Percentiles rank a stretch among this genome's conserved stretches.
phyloP scores from a whole-genome alignment of 2,888 invertebrate species.

The Drosophila multiciliata region DNA sequence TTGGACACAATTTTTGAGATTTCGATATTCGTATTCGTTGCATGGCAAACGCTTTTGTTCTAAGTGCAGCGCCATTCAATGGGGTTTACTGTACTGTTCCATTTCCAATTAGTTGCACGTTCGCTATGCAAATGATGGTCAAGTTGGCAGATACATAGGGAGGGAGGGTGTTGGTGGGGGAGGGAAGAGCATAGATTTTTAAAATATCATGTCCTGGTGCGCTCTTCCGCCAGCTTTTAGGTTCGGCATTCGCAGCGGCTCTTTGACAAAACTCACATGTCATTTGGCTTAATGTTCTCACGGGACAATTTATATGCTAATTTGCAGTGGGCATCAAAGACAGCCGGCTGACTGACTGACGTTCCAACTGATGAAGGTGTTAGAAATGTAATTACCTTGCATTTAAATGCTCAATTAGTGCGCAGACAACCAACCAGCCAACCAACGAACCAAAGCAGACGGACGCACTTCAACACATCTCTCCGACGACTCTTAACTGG shows the following conservation, averaged over 20 bases:
- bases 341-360: slow-evolving; percentile 64
- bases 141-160: background rate
- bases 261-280: slow-evolving; percentile 79
- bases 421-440: slow-evolving; percentile 53
- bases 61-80: slow-evolving; percentile 47
- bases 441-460: slow-evolving; percentile 13
- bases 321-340: slow-evolving; percentile 78
- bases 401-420: slow-evolving; percentile 82
- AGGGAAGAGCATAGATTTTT: slow-evolving; percentile 43
- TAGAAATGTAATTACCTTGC: slow-evolving; percentile 78
- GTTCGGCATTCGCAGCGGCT: slow-evolving; percentile 53
- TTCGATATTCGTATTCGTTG: slow-evolving; percentile 12
- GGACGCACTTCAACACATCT: slow-evolving; percentile 17
- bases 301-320: slow-evolving; percentile 82
- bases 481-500: slow-evolving; percentile 5
- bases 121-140: slow-evolving; percentile 74
- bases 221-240: slow-evolving; percentile 68
- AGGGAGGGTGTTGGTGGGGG: slow-evolving; percentile 1
- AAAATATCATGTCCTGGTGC: slow-evolving; percentile 76
- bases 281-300: slow-evolving; percentile 80
- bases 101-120: slow-evolving; percentile 81
- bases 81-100: slow-evolving; percentile 47
- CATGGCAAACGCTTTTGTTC: slow-evolving; percentile 29
- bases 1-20: background rate
- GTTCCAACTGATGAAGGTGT: slow-evolving; percentile 76